These are phyloP conservation scores for Alaudala cheleensis DNA, from an alignment of 2,113 vertebrate species.

Conservation along the genomic window DNA sequence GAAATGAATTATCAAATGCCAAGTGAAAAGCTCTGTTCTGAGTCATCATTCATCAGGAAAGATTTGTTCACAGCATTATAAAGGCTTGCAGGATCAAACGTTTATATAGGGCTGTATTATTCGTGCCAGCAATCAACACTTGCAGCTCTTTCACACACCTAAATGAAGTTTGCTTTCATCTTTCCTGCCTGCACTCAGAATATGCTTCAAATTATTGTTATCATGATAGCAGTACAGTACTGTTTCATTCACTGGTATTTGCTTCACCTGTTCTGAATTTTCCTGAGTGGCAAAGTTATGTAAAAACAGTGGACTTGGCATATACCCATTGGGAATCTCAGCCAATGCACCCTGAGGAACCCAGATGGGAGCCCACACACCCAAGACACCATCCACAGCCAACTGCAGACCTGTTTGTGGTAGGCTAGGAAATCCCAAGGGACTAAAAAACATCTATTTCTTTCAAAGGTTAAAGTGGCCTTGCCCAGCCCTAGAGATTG, in stretches of 20 bases:
- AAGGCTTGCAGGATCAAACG: slow-evolving; percentile 30
- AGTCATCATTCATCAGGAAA: slow-evolving; percentile 39
- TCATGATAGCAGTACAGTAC: fast-evolving
- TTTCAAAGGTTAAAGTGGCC: not conserved
- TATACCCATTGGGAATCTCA: not conserved
- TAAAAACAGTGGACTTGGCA: not conserved
- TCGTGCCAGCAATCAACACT: not conserved
- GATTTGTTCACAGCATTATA: not conserved
- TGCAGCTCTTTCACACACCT: not conserved
- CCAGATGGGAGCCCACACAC: not conserved
- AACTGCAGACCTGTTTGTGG: not conserved
- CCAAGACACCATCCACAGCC: not conserved
- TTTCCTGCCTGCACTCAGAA: not conserved
- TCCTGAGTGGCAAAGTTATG: not conserved
- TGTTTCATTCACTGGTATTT: not conserved
- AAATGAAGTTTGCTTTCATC: slow-evolving; percentile 1
- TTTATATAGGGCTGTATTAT: not conserved
- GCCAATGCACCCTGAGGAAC: not conserved
- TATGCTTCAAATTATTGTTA: not conserved
- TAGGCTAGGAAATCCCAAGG: not conserved
- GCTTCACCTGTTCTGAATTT: not conserved
- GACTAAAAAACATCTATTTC: not conserved
- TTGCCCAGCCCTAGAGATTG: not conserved
- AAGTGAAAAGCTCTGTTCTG: slow-evolving; percentile 43
- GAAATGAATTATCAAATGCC: slow-evolving; percentile 56